Base-by-base conservation (phyloP, 2,888 invertebrate genomes). In the Pachymerium ferrugineum region DNA sequence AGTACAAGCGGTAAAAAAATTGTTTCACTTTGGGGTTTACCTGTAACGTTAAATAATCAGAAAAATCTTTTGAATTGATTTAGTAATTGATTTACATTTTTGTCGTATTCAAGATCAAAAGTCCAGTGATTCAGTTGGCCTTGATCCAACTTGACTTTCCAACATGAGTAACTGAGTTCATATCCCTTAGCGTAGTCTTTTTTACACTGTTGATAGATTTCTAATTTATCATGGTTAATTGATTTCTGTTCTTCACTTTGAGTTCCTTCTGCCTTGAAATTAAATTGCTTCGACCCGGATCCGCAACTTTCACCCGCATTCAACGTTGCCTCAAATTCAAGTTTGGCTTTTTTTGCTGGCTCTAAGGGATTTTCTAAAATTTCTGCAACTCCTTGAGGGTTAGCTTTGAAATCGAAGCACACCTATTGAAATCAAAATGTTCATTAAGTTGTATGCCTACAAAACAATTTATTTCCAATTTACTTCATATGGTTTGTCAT, bases 181-280 rank as follows among this genome's bases (percentile, higher is more conserved):
- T 62, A 70, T 8, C 74, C 74, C 19, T 73, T 22, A 38, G 75
- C 70, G 28, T 30, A 33, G 8, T 72, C 42, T 38, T 75, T 54
- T 54, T 73, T 12, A 67, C 76, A 76, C 25, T 35, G 6, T 19
- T 16, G 10, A 22, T 47, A 72, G 14, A 8, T 8, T 4, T 35
- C 25, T 5, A 14, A 28, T 8, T 19, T 38, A 12, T n/a, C 47
- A 5, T 54, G 19, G 16, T 70, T 29, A 31, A 33, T 35, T 6
- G 28, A 16, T 31, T 74, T 74, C 47, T 76, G 74, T 33, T 75
- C 67, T n/a, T 74, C 74, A 22, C 75, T 75, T 30, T 75, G 75
- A 30, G 25, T 33, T 16, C 25, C 30, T n/a, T 16, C 16, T 70
- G 12, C 70, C 33, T 33, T 33, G 35, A 70, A 10, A 10, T 4